These are phyloP conservation scores for Clavelina lepadiformis DNA, from an alignment of 23 tunicate genomes.

Conservation along the genomic window DNA sequence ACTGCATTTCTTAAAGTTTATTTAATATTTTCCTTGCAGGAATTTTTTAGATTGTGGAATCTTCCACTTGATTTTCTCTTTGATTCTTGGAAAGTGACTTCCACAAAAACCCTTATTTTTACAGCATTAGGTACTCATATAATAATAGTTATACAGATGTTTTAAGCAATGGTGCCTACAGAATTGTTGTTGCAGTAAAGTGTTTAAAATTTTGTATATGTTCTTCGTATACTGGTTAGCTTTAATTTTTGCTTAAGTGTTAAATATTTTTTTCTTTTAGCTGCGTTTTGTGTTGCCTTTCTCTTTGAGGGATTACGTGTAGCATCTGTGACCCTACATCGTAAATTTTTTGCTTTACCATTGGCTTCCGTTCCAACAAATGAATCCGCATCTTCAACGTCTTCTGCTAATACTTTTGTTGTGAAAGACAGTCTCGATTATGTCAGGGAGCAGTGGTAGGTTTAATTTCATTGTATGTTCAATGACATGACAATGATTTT, in stretches of 20 bases:
- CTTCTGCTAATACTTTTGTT: constrained; percentile 1
- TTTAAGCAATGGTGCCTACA: not conserved
- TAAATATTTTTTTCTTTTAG: constrained; percentile 8
- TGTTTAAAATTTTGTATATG: not conserved
- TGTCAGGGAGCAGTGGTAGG: constrained; percentile 38
- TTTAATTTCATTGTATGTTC: no score
- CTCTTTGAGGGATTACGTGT: constrained; percentile 31
- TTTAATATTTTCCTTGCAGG: constrained; percentile 10
- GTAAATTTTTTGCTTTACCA: constrained; percentile 18
- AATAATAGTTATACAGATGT: not conserved
- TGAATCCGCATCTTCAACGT: not conserved
- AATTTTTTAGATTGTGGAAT: constrained; percentile 35
- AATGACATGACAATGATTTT: no score
- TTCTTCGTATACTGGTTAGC: not conserved
- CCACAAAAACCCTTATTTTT: constrained; percentile 14
- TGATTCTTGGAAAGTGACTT: constrained; percentile 19
- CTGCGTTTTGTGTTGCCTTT: constrained; percentile 35
- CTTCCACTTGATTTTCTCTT: constrained; percentile 28
- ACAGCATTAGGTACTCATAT: constrained; percentile 15
- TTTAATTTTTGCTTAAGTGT: not conserved
- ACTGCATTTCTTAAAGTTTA: no score
- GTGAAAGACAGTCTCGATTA: constrained; percentile 38
- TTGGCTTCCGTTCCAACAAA: constrained; percentile 1
- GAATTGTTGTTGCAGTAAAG: not conserved
- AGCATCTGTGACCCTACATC: not conserved